Conservation (phyloP, 2,888 invertebrate genomes). For the Sarcophaga subvicina region DNA sequence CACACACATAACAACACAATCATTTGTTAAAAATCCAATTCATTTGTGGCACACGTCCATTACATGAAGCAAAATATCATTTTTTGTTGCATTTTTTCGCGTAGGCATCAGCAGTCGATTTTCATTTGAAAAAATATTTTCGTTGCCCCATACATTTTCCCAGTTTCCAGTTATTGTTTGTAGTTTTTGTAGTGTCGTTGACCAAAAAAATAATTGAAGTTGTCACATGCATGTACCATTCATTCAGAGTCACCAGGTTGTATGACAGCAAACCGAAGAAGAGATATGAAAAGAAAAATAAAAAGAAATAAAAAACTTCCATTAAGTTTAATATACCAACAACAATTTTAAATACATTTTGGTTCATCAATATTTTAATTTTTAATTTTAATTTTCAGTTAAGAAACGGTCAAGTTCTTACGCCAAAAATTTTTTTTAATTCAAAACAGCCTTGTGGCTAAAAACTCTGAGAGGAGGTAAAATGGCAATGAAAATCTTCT, state of each 20-base stretch:
- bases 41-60: background rate
- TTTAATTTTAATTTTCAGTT: too few species aligned
- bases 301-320: background rate
- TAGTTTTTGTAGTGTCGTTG: background rate
- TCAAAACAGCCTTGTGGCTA: too few species aligned
- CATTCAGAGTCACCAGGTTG: background rate
- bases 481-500: too few species aligned
- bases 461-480: too few species aligned
- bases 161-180: background rate
- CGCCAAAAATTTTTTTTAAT: too few species aligned
- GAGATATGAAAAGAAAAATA: background rate
- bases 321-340: too few species aligned
- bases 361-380: too few species aligned
- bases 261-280: background rate
- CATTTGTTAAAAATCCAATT: slow-evolving; percentile 2
- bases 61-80: background rate
- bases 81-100: background rate
- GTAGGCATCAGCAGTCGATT: background rate
- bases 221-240: background rate
- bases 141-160: too few species aligned
- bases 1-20: background rate
- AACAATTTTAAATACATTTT: too few species aligned
- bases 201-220: background rate
- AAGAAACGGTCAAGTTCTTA: too few species aligned
- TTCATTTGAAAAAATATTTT: background rate